A percentile compares a stretch with the other conserved stretches of the same genome.
Conservation (phyloP, 2,113 vertebrate species). For the Fregata magnificens region DNA sequence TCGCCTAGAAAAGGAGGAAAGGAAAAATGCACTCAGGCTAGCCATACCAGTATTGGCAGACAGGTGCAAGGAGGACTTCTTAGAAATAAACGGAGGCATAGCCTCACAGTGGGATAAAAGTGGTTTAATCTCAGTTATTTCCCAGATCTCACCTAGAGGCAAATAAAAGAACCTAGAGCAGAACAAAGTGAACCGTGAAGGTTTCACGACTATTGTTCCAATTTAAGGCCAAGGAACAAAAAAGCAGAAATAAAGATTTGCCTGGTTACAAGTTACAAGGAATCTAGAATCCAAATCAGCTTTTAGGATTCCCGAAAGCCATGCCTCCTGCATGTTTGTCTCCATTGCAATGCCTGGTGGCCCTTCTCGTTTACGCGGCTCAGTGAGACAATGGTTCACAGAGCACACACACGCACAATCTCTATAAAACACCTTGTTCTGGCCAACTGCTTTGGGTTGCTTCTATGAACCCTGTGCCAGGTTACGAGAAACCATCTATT, state of each 20-base stretch:
- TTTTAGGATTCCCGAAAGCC: neutral
- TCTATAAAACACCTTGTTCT: neutral
- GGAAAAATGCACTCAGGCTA: neutral
- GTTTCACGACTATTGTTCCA: neutral
- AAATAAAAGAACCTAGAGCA: neutral
- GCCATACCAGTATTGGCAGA: neutral
- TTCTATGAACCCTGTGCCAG: neutral
- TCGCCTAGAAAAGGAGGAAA: neutral
- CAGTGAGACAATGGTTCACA: neutral
- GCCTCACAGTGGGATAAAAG: neutral
- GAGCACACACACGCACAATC: neutral
- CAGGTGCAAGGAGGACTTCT: neutral
- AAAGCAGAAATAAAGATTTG: neutral
- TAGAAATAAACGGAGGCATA: neutral
- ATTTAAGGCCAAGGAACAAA: neutral
- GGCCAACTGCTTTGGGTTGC: neutral
- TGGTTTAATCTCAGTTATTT: neutral
- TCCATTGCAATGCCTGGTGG: neutral
- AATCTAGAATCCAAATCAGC: neutral
- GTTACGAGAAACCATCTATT: neutral
- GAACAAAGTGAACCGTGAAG: rapidly evolving
- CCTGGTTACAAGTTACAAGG: neutral
- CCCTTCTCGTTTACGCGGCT: neutral
- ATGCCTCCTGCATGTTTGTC: neutral
- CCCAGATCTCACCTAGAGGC: neutral